Conservation (phyloP, 1,140 invertebrate genomes). For the Lordiphosa stackelbergi region DNA sequence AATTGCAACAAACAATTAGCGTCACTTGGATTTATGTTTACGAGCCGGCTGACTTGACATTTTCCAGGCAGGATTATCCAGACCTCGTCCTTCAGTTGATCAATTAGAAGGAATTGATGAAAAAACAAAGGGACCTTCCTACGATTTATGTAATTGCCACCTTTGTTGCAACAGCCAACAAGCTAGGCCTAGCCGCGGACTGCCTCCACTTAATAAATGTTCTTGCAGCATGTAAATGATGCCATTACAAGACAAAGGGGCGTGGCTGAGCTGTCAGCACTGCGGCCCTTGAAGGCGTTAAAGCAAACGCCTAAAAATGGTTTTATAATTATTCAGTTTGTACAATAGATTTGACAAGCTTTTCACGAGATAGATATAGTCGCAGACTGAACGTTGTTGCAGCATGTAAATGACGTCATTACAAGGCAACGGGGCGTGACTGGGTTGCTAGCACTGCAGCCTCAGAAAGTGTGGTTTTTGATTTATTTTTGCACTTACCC, state of each 20-base stretch:
- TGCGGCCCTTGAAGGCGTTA: slow-evolving; percentile 2
- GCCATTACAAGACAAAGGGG: slow-evolving; percentile 44
- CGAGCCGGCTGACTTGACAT: slow-evolving; percentile 53
- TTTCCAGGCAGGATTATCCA: slow-evolving; percentile 30
- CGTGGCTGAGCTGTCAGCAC: slow-evolving; percentile 27
- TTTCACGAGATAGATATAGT: too few species aligned
- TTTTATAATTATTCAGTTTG: too few species aligned
- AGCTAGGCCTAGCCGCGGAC: slow-evolving; percentile 1
- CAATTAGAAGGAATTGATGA: slow-evolving; percentile 33
- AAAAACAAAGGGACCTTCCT: too few species aligned
- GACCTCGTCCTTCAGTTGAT: slow-evolving; percentile 26
- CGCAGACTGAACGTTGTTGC: slow-evolving; percentile 3
- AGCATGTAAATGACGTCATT: slow-evolving; percentile 60
- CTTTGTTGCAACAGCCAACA: background rate
- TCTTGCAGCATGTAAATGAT: slow-evolving; percentile 54
- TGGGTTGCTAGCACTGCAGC: too few species aligned
- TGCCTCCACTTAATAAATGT: slow-evolving; percentile 19
- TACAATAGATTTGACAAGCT: too few species aligned
- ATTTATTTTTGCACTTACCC: too few species aligned
- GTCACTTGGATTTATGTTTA: slow-evolving; percentile 73
- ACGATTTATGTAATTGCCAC: slow-evolving; percentile 38
- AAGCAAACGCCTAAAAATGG: too few species aligned
- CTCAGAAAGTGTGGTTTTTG: too few species aligned
- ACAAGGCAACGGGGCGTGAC: too few species aligned
- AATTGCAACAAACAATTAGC: slow-evolving; percentile 75